Conservation (phyloP, 2,113 vertebrate genomes). For the Lepidothrix coronata region DNA sequence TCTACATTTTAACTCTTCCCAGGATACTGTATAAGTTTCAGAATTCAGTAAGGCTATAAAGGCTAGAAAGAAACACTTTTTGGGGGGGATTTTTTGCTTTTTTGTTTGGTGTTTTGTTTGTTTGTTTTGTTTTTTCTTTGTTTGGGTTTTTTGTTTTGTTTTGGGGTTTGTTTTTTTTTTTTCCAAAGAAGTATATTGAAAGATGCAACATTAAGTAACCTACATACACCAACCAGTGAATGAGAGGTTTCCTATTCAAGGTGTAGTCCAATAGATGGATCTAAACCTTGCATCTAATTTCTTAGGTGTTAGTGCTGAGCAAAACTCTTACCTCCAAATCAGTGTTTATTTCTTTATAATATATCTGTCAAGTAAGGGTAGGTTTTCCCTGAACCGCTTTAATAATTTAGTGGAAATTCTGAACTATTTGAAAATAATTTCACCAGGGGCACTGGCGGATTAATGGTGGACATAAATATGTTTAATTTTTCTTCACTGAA, state of each 20-base stretch:
- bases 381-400: neutral
- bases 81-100: neutral
- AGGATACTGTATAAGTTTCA: neutral
- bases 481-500: neutral
- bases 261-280: neutral
- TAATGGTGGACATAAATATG: neutral
- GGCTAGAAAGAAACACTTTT: neutral
- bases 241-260: neutral
- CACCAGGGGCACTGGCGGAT: neutral
- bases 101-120: neutral
- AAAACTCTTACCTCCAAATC: neutral
- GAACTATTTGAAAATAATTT: neutral
- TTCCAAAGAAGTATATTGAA: neutral
- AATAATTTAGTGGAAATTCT: neutral
- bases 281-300: neutral
- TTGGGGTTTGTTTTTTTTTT: neutral
- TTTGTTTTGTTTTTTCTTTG: neutral
- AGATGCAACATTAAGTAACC: neutral
- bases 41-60: neutral
- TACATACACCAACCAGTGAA: neutral
- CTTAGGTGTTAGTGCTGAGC: neutral
- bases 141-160: neutral
- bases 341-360: neutral
- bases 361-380: neutral
- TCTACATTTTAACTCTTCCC: neutral